Conservation (phyloP, 1,140 invertebrate species). For the Drosophila azteca region DNA sequence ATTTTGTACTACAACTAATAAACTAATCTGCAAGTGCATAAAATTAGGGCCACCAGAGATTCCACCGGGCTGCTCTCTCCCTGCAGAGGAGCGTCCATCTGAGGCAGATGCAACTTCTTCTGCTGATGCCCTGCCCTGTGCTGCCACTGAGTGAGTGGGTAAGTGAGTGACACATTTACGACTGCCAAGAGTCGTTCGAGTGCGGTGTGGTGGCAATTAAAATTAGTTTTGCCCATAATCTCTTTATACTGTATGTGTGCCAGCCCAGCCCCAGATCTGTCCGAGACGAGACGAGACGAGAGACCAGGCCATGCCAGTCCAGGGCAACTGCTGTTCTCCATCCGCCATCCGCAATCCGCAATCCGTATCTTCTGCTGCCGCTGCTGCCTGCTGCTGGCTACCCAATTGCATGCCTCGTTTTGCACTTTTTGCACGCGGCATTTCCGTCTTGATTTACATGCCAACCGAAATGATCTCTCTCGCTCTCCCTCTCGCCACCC, state of each 20-base stretch:
- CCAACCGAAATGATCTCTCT: constrained; percentile 34
- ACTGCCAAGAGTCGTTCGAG: constrained; percentile 38
- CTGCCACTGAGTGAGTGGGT: constrained; percentile 30
- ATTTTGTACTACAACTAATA: constrained; percentile 81
- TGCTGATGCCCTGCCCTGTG: too few species aligned
- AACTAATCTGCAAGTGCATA: constrained; percentile 82
- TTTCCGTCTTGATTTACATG: constrained; percentile 78
- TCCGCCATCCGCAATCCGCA: not conserved
- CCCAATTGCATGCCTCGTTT: constrained; percentile 78
- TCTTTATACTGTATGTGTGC: constrained; percentile 67
- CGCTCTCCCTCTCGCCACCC: not conserved
- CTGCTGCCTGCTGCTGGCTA: constrained; percentile 56
- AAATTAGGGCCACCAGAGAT: constrained; percentile 78
- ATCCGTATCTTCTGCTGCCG: not conserved
- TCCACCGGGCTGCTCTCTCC: not conserved
- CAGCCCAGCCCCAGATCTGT: constrained; percentile 28
- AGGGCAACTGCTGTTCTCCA: constrained; percentile 13
- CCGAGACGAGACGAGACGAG: too few species aligned
- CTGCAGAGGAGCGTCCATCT: constrained; percentile 13
- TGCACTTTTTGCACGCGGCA: constrained; percentile 74
- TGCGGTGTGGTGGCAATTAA: constrained; percentile 56
- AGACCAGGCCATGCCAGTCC: not conserved
- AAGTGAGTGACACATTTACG: constrained; percentile 79
- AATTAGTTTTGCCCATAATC: constrained; percentile 80
- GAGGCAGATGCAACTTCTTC: constrained; percentile 22